Conservation (phyloP, 2,888 invertebrate genomes). For the Eudemis profundana region DNA sequence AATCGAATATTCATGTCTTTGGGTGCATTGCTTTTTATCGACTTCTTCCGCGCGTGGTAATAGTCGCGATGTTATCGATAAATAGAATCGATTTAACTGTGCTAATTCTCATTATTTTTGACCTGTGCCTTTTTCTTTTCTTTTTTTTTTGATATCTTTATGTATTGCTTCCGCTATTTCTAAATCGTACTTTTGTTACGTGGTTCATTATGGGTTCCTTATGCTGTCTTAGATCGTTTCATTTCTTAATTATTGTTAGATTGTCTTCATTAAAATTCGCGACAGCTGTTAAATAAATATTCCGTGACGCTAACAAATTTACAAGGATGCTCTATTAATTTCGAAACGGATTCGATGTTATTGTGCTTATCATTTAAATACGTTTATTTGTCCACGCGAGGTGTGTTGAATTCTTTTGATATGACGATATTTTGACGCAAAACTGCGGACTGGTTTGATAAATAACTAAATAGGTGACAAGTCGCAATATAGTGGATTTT, state of each 20-base stretch:
- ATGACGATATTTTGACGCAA: slow-evolving; percentile 58
- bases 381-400: slow-evolving; percentile 46
- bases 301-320: slow-evolving; percentile 57
- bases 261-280: slow-evolving; percentile 49
- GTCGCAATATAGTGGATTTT: slow-evolving; percentile 25
- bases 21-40: slow-evolving; percentile 61
- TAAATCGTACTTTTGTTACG: slow-evolving; percentile 19
- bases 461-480: slow-evolving; percentile 44
- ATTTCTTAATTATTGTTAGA: slow-evolving; percentile 23
- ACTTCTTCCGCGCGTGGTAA: slow-evolving; percentile 45
- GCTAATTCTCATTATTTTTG: slow-evolving; percentile 47
- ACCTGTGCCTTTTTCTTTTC: slow-evolving; percentile 33
- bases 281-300: slow-evolving; percentile 57
- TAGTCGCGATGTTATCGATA: slow-evolving; percentile 55
- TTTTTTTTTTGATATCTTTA: slow-evolving; percentile 26
- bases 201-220: neutral
- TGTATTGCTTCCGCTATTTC: slow-evolving; percentile 30
- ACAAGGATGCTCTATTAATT: slow-evolving; percentile 56
- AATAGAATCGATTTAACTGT: slow-evolving; percentile 55
- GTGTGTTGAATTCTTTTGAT: slow-evolving; percentile 51
- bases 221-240: slow-evolving; percentile 12
- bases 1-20: slow-evolving; percentile 70
- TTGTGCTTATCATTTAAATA: slow-evolving; percentile 48
- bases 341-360: slow-evolving; percentile 48
- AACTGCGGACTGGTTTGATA: slow-evolving; percentile 47